Evolutionary conservation across 2,797 vertebrate species (phyloP), one percentile per base, ranked within the genome.

Genomic region (Arremon brunneinucha): DNA sequence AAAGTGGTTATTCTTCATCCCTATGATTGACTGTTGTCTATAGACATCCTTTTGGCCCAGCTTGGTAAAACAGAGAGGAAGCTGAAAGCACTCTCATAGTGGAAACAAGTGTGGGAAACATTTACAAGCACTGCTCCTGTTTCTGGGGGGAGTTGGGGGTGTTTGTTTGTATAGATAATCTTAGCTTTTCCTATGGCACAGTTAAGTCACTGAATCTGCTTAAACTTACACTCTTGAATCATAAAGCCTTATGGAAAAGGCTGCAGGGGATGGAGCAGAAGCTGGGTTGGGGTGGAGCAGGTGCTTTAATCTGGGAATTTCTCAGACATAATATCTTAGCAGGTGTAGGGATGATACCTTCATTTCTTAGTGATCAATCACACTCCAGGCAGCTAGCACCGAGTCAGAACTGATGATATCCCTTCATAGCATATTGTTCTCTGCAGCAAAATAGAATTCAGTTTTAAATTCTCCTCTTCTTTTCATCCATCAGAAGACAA

Each of bases 311-410:
- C 64, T 85, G 20, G 2, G 1, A 74, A 34, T 72, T 77, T 85
- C 46, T 83, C 69, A 60, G 23, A 15, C 32, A 35, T 28, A 27
- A 14, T 14, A 7, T 64, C 23, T 70, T 26, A 71, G n/a, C 27
- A 63, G 35, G 12, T 37, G 32, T 21, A 43, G 13, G 41, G 56
- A 85, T 87, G 44, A 87, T 81, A 68, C 34, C 47, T 74, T 80
- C 37, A 89, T 70, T 87, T 92, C 23, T 65, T 70, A 47, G 69
- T 39, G n/a, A 86, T 94, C 89, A 89, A 89, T 89, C 79, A 85
- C 72, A 64, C 72, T 57, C 30, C 71, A 83, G 53, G 64, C 9
- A 83, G 43, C 35, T 34, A 80, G 72, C 69, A 71, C 52, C 78
- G n/a, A 86, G 68, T 94, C 72, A 93, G 65, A 93, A 86, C 65